These are phyloP conservation scores for Syngnathus scovelli DNA, from an alignment of 2,113 vertebrate species.

Conservation along the genomic window DNA sequence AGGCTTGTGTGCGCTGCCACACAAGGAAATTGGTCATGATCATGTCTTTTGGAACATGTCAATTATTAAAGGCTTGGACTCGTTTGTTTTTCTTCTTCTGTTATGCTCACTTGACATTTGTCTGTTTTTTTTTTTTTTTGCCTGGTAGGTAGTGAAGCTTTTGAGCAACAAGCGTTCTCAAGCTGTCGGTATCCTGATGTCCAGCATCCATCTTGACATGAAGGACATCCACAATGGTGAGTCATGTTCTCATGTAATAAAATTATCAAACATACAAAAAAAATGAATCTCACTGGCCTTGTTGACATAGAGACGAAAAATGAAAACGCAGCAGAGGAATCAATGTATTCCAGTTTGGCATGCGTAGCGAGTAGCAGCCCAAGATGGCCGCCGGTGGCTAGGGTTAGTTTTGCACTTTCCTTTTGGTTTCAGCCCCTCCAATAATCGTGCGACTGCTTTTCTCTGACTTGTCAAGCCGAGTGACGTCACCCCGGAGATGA, in stretches of 20 bases:
- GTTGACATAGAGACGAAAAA: no score
- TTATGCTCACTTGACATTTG: background rate
- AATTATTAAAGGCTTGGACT: slow-evolving; percentile 2
- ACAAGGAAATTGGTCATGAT: slow-evolving; percentile 20
- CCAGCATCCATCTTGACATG: slow-evolving; percentile 76
- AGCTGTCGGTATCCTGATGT: slow-evolving; percentile 83
- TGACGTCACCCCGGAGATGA: slow-evolving; percentile 49
- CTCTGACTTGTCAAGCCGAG: slow-evolving; percentile 47
- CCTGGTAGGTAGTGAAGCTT: slow-evolving; percentile 84
- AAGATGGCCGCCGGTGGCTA: no score
- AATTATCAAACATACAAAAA: background rate
- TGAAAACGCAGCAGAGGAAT: no score
- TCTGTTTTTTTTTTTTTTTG: background rate
- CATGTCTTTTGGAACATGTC: slow-evolving; percentile 22
- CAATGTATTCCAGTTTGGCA: no score
- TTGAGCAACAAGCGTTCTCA: slow-evolving; percentile 96
- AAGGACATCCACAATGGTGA: slow-evolving; percentile 73
- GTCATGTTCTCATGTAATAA: slow-evolving; percentile 3
- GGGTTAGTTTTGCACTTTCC: slow-evolving; percentile 25
- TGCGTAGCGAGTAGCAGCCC: no score
- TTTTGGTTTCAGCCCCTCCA: slow-evolving; percentile 25
- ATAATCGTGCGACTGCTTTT: slow-evolving; percentile 7
- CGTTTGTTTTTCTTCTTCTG: background rate
- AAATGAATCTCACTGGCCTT: background rate
- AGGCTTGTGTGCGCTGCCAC: slow-evolving; percentile 21